Evolutionary conservation across 2,888 invertebrate genomes (phyloP).

Genomic region (Caenorhabditis sp.): DNA sequence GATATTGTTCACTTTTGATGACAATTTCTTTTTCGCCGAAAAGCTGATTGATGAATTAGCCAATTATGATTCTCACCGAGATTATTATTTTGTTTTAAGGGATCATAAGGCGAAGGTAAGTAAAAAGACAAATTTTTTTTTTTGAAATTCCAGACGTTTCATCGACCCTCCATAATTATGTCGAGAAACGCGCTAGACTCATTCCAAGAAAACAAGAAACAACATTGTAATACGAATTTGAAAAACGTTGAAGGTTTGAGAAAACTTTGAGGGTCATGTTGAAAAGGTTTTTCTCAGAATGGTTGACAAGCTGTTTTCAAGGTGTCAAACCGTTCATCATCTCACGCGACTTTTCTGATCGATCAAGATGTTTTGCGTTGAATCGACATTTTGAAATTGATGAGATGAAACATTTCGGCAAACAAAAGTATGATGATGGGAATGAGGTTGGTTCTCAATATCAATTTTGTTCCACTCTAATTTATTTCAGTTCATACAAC

Average conservation of each 20-base stretch:
- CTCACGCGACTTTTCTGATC: background rate
- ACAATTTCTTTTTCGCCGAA: slow-evolving; percentile 30
- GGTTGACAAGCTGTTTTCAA: slow-evolving; percentile 12
- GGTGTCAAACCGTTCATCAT: background rate
- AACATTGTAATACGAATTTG: slow-evolving; percentile 8
- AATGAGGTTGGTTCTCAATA: background rate
- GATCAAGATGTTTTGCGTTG: slow-evolving; percentile 22
- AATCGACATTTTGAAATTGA: slow-evolving; percentile 22
- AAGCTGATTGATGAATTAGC: slow-evolving; percentile 21
- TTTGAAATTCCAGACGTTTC: slow-evolving; percentile 20
- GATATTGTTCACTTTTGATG: slow-evolving; percentile 34
- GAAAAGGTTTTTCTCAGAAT: slow-evolving; percentile 6
- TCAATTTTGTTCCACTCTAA: background rate
- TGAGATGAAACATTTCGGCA: slow-evolving; percentile 12
- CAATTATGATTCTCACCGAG: slow-evolving; percentile 18
- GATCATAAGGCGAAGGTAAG: slow-evolving; percentile 4
- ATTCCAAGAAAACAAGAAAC: slow-evolving; percentile 14
- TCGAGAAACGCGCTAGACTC: slow-evolving; percentile 25
- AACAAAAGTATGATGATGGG: slow-evolving; percentile 21
- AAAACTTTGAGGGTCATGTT: no score
- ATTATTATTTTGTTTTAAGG: slow-evolving; percentile 18
- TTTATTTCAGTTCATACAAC: slow-evolving; percentile 16
- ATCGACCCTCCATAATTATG: slow-evolving; percentile 18
- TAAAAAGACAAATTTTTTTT: no score
- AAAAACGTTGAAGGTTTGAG: slow-evolving; percentile 13